Evolutionary conservation across 2,888 invertebrate genomes (phyloP).

Genomic region (Cistogaster globosa): DNA sequence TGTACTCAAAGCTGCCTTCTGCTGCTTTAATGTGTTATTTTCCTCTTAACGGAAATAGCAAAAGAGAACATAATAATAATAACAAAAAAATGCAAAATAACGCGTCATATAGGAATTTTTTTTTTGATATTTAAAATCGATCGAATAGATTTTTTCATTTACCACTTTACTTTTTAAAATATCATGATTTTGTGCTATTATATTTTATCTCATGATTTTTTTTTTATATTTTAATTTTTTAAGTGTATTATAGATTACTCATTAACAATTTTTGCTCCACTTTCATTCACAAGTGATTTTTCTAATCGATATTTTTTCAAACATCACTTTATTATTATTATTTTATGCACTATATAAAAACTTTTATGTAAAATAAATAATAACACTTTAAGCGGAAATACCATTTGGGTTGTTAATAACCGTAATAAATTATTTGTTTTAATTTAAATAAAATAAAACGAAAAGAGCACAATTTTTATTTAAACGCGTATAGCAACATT

Average conservation of each 20-base stretch:
- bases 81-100: slow-evolving; percentile 67
- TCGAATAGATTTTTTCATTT: slow-evolving; percentile 41
- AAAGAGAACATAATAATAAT: slow-evolving; percentile 65
- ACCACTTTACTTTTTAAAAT: slow-evolving; percentile 17
- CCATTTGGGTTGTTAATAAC: slow-evolving; percentile 44
- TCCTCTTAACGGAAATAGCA: slow-evolving; percentile 71
- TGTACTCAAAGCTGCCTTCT: slow-evolving; percentile 58
- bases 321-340: slow-evolving; percentile 32
- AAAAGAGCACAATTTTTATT: slow-evolving; percentile 65
- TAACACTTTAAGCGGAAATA: slow-evolving; percentile 23
- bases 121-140: slow-evolving; percentile 62
- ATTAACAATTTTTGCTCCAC: slow-evolving; percentile 74
- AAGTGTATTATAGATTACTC: slow-evolving; percentile 64
- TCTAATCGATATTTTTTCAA: slow-evolving; percentile 73
- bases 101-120: slow-evolving; percentile 70
- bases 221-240: slow-evolving; percentile 43
- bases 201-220: slow-evolving; percentile 1
- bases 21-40: slow-evolving; percentile 55
- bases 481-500: slow-evolving; percentile 75
- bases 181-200: slow-evolving; percentile 10
- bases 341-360: slow-evolving; percentile 24
- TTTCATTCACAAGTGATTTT: slow-evolving; percentile 72
- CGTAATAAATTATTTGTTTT: slow-evolving; percentile 63
- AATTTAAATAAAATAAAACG: slow-evolving; percentile 63
- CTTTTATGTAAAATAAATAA: slow-evolving; percentile 7